phyloP scores from a whole-genome alignment of 1,140 invertebrate genomes.

The Callitettix versicolor region DNA sequence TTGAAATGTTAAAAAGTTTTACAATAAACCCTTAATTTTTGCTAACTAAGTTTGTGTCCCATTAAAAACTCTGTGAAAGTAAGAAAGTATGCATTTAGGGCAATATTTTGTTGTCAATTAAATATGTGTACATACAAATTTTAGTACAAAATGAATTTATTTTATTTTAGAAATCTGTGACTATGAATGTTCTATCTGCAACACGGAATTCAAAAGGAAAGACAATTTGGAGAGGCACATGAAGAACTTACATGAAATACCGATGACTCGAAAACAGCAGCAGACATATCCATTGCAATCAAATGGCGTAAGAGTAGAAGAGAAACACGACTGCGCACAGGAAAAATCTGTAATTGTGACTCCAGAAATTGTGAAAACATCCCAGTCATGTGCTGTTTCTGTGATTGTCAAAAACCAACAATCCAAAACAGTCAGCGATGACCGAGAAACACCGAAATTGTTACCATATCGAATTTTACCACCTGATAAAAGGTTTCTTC shows the following conservation, averaged over 20 bases:
- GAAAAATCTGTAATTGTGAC: neutral
- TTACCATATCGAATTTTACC: conserved; percentile 6
- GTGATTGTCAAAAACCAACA: too few species aligned
- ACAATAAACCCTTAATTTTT: too few species aligned
- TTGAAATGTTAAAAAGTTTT: too few species aligned
- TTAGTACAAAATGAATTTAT: too few species aligned
- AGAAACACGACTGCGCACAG: neutral
- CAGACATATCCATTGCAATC: neutral
- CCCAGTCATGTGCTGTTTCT: neutral
- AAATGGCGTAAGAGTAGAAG: neutral
- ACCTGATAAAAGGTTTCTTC: neutral
- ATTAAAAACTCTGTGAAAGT: too few species aligned
- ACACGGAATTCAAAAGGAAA: conserved; percentile 44
- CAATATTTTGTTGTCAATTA: too few species aligned
- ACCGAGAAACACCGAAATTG: neutral
- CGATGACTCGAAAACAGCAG: neutral
- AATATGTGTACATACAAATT: too few species aligned
- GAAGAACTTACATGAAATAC: conserved; percentile 47
- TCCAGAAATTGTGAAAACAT: neutral
- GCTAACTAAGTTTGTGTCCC: too few species aligned
- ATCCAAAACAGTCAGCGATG: neutral
- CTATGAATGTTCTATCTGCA: conserved; percentile 46
- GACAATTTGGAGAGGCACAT: conserved; percentile 53
- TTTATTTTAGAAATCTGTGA: conserved; percentile 8
- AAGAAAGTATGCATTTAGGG: too few species aligned